Evolutionary conservation across 2,888 invertebrate species (phyloP), one percentile per base, ranked within the genome.

Genomic region (Antheraea assamensis): DNA sequence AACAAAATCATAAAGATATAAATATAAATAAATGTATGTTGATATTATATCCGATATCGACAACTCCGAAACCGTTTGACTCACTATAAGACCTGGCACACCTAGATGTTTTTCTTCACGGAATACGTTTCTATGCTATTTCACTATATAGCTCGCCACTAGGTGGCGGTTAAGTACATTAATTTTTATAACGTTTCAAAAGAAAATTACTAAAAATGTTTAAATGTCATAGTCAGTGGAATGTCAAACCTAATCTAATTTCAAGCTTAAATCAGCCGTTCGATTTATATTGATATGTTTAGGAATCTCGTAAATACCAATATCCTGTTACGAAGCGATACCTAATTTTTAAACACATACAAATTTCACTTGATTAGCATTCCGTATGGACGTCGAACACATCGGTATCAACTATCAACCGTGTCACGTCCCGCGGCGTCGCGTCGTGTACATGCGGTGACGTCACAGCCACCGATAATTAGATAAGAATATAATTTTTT

Each of bases 281-380:
- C 58, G 58, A 58, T 58, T 24, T 24, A 64, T 64, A 64, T 30
- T 64, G 15, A 64, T 13, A 30, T 64, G 19, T 64, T 64, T 73
- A 75, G 74, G 84, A 86, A 85, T 71, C 75, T 83, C 85, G 83
- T 83, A 85, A 83, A 83, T 75, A 35, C 73, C 80, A 52, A 87
- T 83, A 90, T 91, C 90, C 91, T 91, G 90, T 87, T 90, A 77
- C 78, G 77, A 49, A 79, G 74, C 79, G 75, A 72, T 76, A 78
- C 78, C 83, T 82, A 82, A 83, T 84, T 86, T 88, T 87, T 84
- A 73, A 77, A 74, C 42, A 66, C 42, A 70, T 66, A 73, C 35
- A 71, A 92, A 90, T 93, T 93, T 93, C 93, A 87, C 93, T 84
- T 85, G 75, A 85, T 93, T 87, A 83, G 81, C 85, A 93, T 93